Conservation (phyloP, 2,797 vertebrate genomes). For the Acipenser ruthenus region DNA sequence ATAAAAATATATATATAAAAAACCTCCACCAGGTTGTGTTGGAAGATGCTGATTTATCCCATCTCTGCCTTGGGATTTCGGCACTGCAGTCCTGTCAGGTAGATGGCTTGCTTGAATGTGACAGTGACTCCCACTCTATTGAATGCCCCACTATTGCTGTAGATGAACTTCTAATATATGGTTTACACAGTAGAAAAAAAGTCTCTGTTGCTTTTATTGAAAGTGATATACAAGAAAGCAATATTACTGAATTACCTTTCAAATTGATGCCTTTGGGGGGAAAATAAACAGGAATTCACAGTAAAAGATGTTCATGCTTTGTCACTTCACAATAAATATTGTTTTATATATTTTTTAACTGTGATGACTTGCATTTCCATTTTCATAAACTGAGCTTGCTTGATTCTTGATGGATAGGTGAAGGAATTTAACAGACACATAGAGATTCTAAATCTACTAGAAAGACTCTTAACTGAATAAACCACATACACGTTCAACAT, state of each 20-base stretch:
- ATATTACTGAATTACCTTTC: slow-evolving; percentile 28
- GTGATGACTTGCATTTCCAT: slow-evolving; percentile 9
- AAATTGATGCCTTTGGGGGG: slow-evolving; percentile 28
- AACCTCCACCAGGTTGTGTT: background rate
- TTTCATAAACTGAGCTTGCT: slow-evolving; percentile 17
- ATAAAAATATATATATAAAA: too few relatives aligned
- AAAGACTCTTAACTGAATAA: background rate
- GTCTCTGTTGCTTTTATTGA: slow-evolving; percentile 12
- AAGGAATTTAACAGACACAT: slow-evolving; percentile 6
- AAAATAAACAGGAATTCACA: slow-evolving; percentile 24
- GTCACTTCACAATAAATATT: slow-evolving; percentile 35
- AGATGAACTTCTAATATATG: slow-evolving; percentile 21
- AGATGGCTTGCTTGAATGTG: slow-evolving; percentile 17
- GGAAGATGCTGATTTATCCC: background rate
- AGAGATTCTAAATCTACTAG: background rate
- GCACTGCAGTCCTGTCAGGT: slow-evolving; percentile 5
- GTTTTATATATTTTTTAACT: slow-evolving; percentile 27
- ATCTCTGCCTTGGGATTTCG: background rate
- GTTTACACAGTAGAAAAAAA: slow-evolving; percentile 9
- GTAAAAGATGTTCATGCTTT: background rate
- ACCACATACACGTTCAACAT: too few relatives aligned
- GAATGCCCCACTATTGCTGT: slow-evolving; percentile 10
- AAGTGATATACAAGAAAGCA: slow-evolving; percentile 20
- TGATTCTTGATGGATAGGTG: slow-evolving; percentile 29
- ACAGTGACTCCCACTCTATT: slow-evolving; percentile 15